phyloP scores from a whole-genome alignment of 2,888 invertebrate genomes.

The Tridacna crocea region DNA sequence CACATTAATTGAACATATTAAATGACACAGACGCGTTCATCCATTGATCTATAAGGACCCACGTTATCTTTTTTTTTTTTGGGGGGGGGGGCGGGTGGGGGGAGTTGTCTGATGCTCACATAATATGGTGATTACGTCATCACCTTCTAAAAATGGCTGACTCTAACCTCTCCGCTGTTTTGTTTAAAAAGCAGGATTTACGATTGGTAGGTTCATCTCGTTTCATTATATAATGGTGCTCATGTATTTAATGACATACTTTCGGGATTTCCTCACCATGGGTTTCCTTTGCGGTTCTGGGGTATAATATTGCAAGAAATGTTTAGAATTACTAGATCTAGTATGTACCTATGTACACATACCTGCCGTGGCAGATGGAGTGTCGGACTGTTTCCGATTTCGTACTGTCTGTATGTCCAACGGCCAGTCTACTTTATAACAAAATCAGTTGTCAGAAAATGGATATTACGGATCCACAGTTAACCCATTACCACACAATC shows the following conservation, averaged over 20 bases:
- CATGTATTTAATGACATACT: background rate
- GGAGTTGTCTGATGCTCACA: too few species aligned
- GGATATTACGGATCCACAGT: background rate
- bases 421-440: background rate
- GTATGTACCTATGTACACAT: too few species aligned
- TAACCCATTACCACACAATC: too few species aligned
- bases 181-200: conserved; percentile 4
- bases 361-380: too few species aligned
- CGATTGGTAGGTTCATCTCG: conserved; percentile 7
- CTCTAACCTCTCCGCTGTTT: conserved; percentile 9
- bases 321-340: background rate
- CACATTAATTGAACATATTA: too few species aligned
- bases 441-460: background rate
- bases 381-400: too few species aligned
- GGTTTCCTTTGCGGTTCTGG: background rate
- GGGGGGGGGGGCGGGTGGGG: too few species aligned
- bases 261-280: background rate
- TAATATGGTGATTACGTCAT: too few species aligned
- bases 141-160: background rate
- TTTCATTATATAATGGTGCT: background rate
- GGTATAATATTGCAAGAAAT: background rate
- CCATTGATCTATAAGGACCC: too few species aligned
- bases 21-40: too few species aligned
- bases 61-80: too few species aligned
- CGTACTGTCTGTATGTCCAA: too few species aligned